Evolutionary conservation across 2,113 vertebrate species (phyloP), one percentile per base, ranked within the genome.

Genomic region (Elachura formosa): DNA sequence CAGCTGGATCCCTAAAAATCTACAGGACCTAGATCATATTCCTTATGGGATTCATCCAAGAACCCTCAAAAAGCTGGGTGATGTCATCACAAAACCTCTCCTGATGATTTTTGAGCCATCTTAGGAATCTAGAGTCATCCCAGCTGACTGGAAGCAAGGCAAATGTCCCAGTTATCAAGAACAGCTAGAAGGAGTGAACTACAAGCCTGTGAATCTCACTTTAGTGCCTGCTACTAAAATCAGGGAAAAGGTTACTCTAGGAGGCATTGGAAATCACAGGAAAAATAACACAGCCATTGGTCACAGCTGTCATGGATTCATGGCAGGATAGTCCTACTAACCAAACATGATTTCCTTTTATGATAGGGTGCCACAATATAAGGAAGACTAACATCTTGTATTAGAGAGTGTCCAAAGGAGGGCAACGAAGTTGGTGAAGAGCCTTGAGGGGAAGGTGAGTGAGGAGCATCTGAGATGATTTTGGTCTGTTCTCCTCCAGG

Each of bases 381-480:
- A 34, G 12, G 6, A 28, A 84, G 34, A 40, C 3, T n/a, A n/a
- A n/a, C n/a, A n/a, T n/a, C n/a, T n/a, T n/a, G n/a, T 40, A 1
- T 20, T 13, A 5, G 49, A 55, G 7, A 40, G 19, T 2, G 4
- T 41, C 49, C 41, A 34, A 55, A 64, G 41, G 12, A 74, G 10
- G 16, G 5, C 34, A 41, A 21, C 2, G 14, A 75, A 25, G 34
- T 24, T 34, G 24, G 5, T 64, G 34, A 84, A 41, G 16, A 1
- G 8, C 24, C 31, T 49, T 29, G 25, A 66, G 10, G 6, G 3
- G 23, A 64, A 64, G 20, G 5, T 0, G 0, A 11, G 8, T 20
- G 18, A 34, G 13, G 14, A 24, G 55, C 2, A 3, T 20, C 8
- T 56, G 43, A 56, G 16, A 11, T 2, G 16, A 31, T 7, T 7